A percentile compares a stretch with the other conserved stretches of the same genome.
Evolutionary conservation across 2,113 vertebrate genomes (phyloP).

Genomic region (Ceyx melanurus): DNA sequence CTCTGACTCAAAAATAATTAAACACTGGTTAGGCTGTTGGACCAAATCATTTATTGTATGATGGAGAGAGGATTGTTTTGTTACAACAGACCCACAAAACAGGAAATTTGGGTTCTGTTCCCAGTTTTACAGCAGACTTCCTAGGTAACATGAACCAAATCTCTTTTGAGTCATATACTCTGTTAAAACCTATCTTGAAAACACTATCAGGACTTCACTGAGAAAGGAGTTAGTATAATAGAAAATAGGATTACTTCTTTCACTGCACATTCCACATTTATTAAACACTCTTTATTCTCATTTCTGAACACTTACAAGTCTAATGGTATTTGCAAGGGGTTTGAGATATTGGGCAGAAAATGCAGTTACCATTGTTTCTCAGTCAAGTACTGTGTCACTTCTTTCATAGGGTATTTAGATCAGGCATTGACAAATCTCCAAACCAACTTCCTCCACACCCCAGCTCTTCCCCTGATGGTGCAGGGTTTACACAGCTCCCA

Average conservation of each 20-base stretch:
- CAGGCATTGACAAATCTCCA: conserved; percentile 20
- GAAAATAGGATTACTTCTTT: neutral
- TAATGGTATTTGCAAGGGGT: neutral
- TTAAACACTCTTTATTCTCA: neutral
- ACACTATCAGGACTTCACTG: neutral
- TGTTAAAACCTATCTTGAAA: neutral
- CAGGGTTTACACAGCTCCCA: neutral
- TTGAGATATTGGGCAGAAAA: neutral
- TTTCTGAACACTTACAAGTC: neutral
- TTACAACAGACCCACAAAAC: neutral
- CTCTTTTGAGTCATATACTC: neutral
- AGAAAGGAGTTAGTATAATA: neutral
- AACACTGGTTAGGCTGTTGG: neutral
- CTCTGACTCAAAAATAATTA: neutral
- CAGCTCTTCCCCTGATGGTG: neutral
- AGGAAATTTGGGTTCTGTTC: neutral
- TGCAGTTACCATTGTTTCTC: neutral
- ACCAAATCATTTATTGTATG: neutral
- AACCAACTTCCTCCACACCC: conserved; percentile 7
- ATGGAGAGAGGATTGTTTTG: neutral
- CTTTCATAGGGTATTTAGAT: neutral
- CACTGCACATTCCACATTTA: neutral
- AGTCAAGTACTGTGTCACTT: neutral
- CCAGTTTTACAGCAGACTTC: neutral
- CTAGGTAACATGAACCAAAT: neutral